Base-by-base conservation (phyloP, 2,113 vertebrate species). In the Circaetus cinerascens region DNA sequence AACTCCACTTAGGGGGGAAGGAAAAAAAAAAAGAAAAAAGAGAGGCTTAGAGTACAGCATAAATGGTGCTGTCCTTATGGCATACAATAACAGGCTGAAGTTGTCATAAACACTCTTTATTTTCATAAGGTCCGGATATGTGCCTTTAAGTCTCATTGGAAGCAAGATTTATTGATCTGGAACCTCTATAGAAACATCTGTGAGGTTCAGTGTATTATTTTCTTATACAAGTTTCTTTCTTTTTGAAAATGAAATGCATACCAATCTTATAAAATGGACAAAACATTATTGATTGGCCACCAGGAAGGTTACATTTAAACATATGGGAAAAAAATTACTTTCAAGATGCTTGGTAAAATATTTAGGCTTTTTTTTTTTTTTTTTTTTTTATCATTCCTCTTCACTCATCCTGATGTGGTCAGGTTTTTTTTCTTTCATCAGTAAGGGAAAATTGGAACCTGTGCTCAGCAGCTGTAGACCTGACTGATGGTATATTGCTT, bases 141-240 rank as follows among this genome's bases (percentile, higher is more conserved):
- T 77, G 55, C 41, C 57, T 92, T 90, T 80, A 73, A 71, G 29
- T 59, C 26, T 59, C 34, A 12, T 3, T 88, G 71, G 46, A 82
- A 95, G 76, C 22, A 62, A 21, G 17, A 71, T 73, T 94, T 90
- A 62, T 92, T 82, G 50, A 86, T 88, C 62, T 94, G 78, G 56
- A 89, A 62, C 36, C 29, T 75, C 36, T 71, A 8, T 5, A 74
- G 64, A 83, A 95, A 91, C 53, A 79, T 50, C 51, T 63, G 46
- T 72, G 48, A 90, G 17, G 11, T 78, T 93, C 46, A 57, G 22
- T 64, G 57, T 29, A 11, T 68, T 64, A 63, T 77, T 94, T 95
- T 41, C 67, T 50, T 60, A 12, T 9, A 53, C 7, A 62, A 29
- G 22, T 62, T 63, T 43, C 0, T 64, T 72, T 63, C 9, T n/a